These are phyloP conservation scores for Trichonephila clavata DNA, from an alignment of 1,140 invertebrate genomes.

Conservation along the genomic window DNA sequence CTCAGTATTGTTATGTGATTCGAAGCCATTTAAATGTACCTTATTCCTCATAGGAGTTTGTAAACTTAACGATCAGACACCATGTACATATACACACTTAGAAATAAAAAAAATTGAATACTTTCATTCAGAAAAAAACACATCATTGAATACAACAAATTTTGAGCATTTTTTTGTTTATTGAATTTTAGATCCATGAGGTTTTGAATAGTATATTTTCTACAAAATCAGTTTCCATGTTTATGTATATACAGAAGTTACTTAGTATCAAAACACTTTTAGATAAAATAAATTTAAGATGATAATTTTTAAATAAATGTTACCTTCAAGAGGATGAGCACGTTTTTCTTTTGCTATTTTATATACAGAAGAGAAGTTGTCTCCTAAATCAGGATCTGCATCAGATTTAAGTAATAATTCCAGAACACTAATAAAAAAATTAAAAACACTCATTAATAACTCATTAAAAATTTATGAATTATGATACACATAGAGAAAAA, in stretches of 20 bases:
- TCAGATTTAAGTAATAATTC: slow-evolving; percentile 87
- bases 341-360: slow-evolving; percentile 84
- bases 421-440: slow-evolving; percentile 82
- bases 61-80: too few relatives aligned
- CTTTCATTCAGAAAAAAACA: too few relatives aligned
- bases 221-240: too few relatives aligned
- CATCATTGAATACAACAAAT: too few relatives aligned
- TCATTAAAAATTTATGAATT: not conserved
- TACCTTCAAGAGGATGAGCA: slow-evolving; percentile 85
- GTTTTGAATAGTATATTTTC: too few relatives aligned
- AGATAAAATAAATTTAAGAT: not conserved
- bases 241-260: not conserved
- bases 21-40: too few relatives aligned
- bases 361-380: slow-evolving; percentile 89
- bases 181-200: too few relatives aligned
- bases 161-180: too few relatives aligned
- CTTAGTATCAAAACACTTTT: not conserved
- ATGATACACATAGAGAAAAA: not conserved
- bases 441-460: not conserved
- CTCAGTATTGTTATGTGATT: too few relatives aligned
- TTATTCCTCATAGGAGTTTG: too few relatives aligned
- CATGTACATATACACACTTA: too few relatives aligned
- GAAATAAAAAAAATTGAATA: too few relatives aligned
- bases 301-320: slow-evolving; percentile 33
- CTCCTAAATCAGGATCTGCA: slow-evolving; percentile 89